Percentiles rank a stretch among this genome's conserved stretches.
These are phyloP conservation scores for Caenorhabditis sulstoni DNA, from an alignment of 2,888 invertebrate species.

Conservation along the genomic window DNA sequence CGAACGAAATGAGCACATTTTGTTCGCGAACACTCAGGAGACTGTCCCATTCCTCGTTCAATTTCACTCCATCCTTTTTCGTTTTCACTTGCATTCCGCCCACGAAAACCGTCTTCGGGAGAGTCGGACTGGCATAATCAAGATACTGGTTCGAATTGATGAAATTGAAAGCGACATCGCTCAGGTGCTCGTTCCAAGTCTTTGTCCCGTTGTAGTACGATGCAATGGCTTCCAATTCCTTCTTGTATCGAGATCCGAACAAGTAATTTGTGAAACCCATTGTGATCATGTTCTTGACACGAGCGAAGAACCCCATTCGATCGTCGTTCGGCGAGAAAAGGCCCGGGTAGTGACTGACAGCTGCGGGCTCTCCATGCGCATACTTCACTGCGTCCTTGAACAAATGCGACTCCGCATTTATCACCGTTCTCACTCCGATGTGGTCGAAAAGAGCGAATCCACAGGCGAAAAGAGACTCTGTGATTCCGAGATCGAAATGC, in stretches of 20 bases:
- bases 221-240: conserved; percentile 26
- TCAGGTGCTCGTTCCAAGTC: conserved; percentile 45
- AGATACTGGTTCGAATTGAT: conserved; percentile 53
- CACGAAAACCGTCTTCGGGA: conserved; percentile 55
- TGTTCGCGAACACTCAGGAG: conserved; percentile 31
- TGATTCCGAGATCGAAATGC: conserved; percentile 51
- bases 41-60: conserved; percentile 44
- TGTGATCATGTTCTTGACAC: conserved; percentile 29
- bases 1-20: conserved; percentile 62
- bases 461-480: conserved; percentile 46
- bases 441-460: conserved; percentile 40
- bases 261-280: conserved; percentile 37
- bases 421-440: conserved; percentile 45
- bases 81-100: conserved; percentile 59
- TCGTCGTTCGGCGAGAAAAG: conserved; percentile 39
- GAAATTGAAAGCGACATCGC: conserved; percentile 41
- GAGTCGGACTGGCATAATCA: conserved; percentile 51
- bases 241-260: conserved; percentile 10
- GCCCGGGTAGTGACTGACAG: conserved; percentile 47
- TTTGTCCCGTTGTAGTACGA: conserved; percentile 25
- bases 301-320: conserved; percentile 33
- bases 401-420: conserved; percentile 44
- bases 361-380: conserved; percentile 52
- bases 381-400: conserved; percentile 38
- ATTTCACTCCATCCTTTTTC: conserved; percentile 27